phyloP scores from a whole-genome alignment of 2,113 vertebrate species.

The Gymnocephalus cernua region DNA sequence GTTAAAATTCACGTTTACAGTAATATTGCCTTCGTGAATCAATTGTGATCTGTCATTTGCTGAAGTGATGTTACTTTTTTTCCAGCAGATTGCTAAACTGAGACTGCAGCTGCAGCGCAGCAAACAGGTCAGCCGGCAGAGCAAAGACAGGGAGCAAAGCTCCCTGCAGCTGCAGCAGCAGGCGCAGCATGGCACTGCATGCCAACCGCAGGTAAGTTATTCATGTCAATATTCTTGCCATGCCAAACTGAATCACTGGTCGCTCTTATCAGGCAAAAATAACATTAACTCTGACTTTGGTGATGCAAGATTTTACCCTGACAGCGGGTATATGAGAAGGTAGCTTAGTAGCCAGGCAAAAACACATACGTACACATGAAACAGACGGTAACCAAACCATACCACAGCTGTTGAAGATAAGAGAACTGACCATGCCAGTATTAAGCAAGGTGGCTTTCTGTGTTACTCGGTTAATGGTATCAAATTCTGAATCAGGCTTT shows the following conservation, averaged over 20 bases:
- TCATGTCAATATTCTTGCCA: background rate
- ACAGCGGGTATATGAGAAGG: slow-evolving; percentile 20
- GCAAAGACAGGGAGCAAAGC: slow-evolving; percentile 92
- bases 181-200: slow-evolving; percentile 37
- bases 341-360: slow-evolving; percentile 25
- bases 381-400: slow-evolving; percentile 16
- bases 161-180: slow-evolving; percentile 72
- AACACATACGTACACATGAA: slow-evolving; percentile 22
- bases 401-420: slow-evolving; percentile 26
- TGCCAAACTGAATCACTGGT: background rate
- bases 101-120: slow-evolving; percentile 94
- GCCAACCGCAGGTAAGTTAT: slow-evolving; percentile 69
- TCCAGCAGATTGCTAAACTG: slow-evolving; percentile 95
- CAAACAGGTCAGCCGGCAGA: slow-evolving; percentile 91
- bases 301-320: slow-evolving; percentile 37
- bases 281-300: slow-evolving; percentile 41
- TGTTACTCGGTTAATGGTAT: background rate
- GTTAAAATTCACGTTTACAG: background rate
- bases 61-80: slow-evolving; percentile 27
- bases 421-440: background rate
- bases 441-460: background rate
- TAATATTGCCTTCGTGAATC: rapidly evolving
- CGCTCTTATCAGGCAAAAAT: slow-evolving; percentile 17
- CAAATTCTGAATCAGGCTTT: background rate
- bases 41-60: background rate